Evolutionary conservation across 2,113 vertebrate genomes (phyloP), one percentile per base, ranked within the genome.

Genomic region (Serilophus lunatus): DNA sequence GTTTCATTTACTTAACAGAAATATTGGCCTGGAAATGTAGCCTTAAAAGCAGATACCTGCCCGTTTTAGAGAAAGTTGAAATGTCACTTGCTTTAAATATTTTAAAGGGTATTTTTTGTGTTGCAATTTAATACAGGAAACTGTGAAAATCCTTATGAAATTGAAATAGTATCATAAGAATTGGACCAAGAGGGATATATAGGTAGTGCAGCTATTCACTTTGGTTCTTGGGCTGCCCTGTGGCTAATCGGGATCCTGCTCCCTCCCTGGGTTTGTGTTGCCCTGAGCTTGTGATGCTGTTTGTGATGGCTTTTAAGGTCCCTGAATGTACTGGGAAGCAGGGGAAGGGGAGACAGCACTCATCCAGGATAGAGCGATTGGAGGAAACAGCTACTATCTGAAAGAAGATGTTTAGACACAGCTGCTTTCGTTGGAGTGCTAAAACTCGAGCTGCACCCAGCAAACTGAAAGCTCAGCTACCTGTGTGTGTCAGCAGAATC

Each of bases 291-390:
- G 19, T 40, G 19, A 6, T 38, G 80, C 40, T 65, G 15, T 57
- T 90, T 35, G 35, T 61, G 71, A 17, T 47, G 47, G 16, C 7
- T 53, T 50, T 19, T 22, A 3, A 83, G 42, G 75, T 26, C 36
- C 42, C 54, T 38, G 42, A 28, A 24, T 2, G 0, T 54, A 3
- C 24, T 60, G 45, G 76, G 68, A 61, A 85, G 75, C 57, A 53
- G 45, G 29, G 10, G 6, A 31, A 14, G 25, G 29, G 38, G 40
- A 51, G 25, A 66, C 71, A 64, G 59, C 22, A 5, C 36, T 72
- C 2, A 0, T 8, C 66, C 0, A 0, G 49, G 42, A 5, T 6
- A n/a, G 40, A 25, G n/a, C 1, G 1, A 44, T 54, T 3, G 31
- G 47, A 40, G 53, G 40, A 71, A 78, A 22, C 29, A 25, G 50